Base-by-base conservation (phyloP, 92 coral and sea anemone species). In the Siderastrea siderea region DNA sequence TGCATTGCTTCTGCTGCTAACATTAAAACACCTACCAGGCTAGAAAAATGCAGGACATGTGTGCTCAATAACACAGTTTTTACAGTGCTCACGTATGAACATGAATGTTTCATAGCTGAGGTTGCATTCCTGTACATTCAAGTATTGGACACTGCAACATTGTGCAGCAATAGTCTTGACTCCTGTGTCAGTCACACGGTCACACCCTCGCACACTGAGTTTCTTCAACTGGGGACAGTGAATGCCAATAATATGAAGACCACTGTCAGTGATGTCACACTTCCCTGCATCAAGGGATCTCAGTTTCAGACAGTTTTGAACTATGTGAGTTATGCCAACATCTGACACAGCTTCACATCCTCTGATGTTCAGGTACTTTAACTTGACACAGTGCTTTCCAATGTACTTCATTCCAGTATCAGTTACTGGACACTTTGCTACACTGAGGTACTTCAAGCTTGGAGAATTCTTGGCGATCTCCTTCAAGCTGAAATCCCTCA, bases 161-260 rank as follows among this genome's bases (percentile, higher is more conserved):
- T 95, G 99, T 55, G 98, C 92, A 1, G 96, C 98, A 69, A 97
- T 90, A 60, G 98, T 93, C 76, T 86, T 93, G 79, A 96, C 79
- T 4, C 99, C 99, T 10, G 90, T 69, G 82, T 95, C 98, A 19
- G 98, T 84, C 66, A 96, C 90, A 16, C 86, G 84, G 0, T 86
- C 85, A 79, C 99, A 97, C 4, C 99, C 98, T 78, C 92, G 90
- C 47, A 97, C 91, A 51, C 99, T 97, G 54, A 97, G 96, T 65
- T 96, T 96, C 91, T 91, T 96, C 68, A 97, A 90, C 94, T 97
- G 99, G 68, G 99, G 99, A 78, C 99, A 97, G 79, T 97, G 99
- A 65, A 97, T 97, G 51, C 98, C 98, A 46, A 97, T 91, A 5
- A 98, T 92, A 74, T 96, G 95, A 85, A 97, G 71, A 5, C 88